Percentiles rank a stretch among this genome's conserved stretches.
Conservation (phyloP, 2,113 vertebrate species). For the Dicrurus megarhynchus region DNA sequence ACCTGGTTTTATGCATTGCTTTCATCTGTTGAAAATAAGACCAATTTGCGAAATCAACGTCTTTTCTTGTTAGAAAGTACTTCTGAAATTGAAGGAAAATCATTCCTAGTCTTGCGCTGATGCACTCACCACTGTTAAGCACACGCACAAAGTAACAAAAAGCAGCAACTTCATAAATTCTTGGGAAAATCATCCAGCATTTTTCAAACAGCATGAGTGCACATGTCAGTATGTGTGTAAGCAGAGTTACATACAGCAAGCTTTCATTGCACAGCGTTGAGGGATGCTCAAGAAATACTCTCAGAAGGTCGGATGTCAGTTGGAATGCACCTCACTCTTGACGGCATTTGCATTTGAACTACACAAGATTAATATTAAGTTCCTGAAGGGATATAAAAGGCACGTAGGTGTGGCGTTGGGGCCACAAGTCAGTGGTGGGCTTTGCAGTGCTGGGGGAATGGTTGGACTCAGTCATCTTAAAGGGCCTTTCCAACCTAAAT, state of each 20-base stretch:
- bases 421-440: not conserved
- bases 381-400: not conserved
- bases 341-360: not conserved
- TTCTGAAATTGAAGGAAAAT: not conserved
- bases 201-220: not conserved
- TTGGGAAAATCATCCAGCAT: not conserved
- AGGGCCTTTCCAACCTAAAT: not conserved
- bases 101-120: not conserved
- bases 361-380: not conserved
- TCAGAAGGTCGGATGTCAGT: accelerated
- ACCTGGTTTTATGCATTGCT: accelerated
- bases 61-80: not conserved
- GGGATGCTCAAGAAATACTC: not conserved
- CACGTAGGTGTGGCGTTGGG: not conserved
- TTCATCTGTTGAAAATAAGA: not conserved
- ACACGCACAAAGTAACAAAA: not conserved
- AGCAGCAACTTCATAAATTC: not conserved
- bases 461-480: not conserved
- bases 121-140: not conserved
- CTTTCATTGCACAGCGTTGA: not conserved
- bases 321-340: not conserved
- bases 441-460: not conserved
- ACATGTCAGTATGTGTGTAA: no score
- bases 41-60: not conserved
- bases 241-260: not conserved